A percentile compares a stretch with the other conserved stretches of the same genome.
These are phyloP conservation scores for Hiodon tergisus DNA, from an alignment of 2,113 vertebrate species.

Conservation along the genomic window DNA sequence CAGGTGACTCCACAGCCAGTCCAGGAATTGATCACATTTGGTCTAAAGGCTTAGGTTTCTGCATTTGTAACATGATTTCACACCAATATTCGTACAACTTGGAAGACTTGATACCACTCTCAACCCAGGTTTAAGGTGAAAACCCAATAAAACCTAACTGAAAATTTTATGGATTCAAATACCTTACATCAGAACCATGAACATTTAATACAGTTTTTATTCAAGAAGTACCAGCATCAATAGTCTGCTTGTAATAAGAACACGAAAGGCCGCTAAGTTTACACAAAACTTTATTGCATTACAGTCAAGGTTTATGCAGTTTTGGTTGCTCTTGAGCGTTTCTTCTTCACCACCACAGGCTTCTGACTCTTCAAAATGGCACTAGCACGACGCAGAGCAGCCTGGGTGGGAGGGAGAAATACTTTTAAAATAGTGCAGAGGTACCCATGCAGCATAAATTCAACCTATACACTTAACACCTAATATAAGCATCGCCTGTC, in stretches of 20 bases:
- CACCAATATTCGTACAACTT: no score
- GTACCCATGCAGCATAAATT: not conserved
- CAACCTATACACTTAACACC: no score
- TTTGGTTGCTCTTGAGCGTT: conserved; percentile 76
- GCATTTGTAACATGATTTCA: no score
- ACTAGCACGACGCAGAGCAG: conserved; percentile 79
- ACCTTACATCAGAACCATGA: no score
- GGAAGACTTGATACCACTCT: no score
- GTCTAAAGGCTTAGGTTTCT: no score
- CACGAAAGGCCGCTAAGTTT: not conserved
- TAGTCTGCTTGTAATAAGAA: not conserved
- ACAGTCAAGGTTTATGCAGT: conserved; percentile 55
- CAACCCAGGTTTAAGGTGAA: no score
- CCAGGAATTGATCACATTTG: not conserved
- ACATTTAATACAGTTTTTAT: not conserved
- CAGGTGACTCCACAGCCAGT: not conserved
- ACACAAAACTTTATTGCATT: conserved; percentile 16
- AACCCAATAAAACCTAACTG: no score
- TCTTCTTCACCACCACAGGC: conserved; percentile 84
- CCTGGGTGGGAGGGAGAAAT: conserved; percentile 47
- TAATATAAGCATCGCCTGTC: no score
- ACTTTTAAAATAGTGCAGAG: not conserved
- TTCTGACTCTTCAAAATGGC: conserved; percentile 89
- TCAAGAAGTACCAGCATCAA: not conserved
- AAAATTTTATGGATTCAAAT: no score